A percentile compares a stretch with the other conserved stretches of the same genome.
Conservation (phyloP, 2,888 invertebrate genomes). For the Hydrotaea diabolus region DNA sequence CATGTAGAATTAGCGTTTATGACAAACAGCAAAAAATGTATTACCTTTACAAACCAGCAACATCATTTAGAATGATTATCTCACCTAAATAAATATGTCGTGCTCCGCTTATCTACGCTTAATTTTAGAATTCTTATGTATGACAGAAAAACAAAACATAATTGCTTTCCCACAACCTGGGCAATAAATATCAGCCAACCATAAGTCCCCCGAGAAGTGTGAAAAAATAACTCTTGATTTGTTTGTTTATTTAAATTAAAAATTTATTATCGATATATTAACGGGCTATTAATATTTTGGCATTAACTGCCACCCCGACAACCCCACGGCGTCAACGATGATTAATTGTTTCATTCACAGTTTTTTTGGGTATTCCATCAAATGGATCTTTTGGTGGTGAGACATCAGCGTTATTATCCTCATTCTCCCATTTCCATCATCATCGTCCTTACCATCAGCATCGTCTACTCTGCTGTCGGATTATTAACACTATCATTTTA, state of each 20-base stretch:
- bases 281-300: neutral
- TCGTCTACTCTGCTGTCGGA: conserved; percentile 4
- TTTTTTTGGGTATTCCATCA: conserved; percentile 28
- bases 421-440: neutral
- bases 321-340: conserved; percentile 22
- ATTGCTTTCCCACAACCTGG: too few species aligned
- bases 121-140: too few species aligned
- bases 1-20: too few species aligned
- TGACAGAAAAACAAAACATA: too few species aligned
- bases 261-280: neutral
- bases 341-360: conserved; percentile 51
- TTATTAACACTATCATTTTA: conserved; percentile 58
- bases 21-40: too few species aligned
- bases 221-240: neutral
- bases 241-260: conserved; percentile 20
- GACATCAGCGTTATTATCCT: neutral
- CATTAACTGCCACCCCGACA: neutral
- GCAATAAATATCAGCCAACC: too few species aligned
- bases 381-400: conserved; percentile 23
- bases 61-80: too few species aligned
- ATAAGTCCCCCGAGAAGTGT: too few species aligned
- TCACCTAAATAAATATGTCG: too few species aligned
- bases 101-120: too few species aligned
- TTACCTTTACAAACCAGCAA: too few species aligned
- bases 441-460: neutral